These are phyloP conservation scores for Hyles vespertilio DNA, from an alignment of 1,140 invertebrate species.

Conservation along the genomic window DNA sequence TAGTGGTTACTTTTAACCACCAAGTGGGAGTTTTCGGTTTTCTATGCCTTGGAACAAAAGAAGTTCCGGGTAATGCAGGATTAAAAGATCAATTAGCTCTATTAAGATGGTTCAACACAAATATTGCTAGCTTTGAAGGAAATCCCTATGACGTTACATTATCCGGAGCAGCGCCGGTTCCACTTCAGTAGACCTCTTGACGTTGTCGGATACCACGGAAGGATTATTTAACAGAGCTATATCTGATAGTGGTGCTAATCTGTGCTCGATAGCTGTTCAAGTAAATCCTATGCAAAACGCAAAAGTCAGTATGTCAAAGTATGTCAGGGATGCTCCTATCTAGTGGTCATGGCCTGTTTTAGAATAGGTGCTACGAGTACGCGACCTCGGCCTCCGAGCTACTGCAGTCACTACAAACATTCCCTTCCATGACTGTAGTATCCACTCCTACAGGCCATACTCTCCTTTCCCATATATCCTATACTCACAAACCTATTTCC, in stretches of 20 bases:
- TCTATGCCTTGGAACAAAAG: constrained; percentile 37
- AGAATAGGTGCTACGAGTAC: too few species aligned
- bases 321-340: too few species aligned
- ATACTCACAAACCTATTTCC: too few species aligned
- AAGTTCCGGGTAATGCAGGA: constrained; percentile 41
- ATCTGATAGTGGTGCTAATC: constrained; percentile 41
- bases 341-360: too few species aligned
- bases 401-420: too few species aligned
- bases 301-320: too few species aligned
- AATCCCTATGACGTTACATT: constrained; percentile 45
- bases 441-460: too few species aligned
- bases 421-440: too few species aligned
- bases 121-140: constrained; percentile 43
- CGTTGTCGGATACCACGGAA: constrained; percentile 32
- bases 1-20: constrained; percentile 41
- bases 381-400: too few species aligned
- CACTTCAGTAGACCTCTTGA: constrained; percentile 32
- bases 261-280: constrained; percentile 31
- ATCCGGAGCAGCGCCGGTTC: constrained; percentile 42
- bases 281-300: constrained; percentile 41
- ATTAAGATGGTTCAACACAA: constrained; percentile 40
- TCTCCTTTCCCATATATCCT: too few species aligned
- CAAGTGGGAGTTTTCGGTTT: constrained; percentile 39
- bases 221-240: constrained; percentile 51
- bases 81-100: constrained; percentile 46